Conservation (phyloP, 2,888 invertebrate genomes). For the Erebia palarica region DNA sequence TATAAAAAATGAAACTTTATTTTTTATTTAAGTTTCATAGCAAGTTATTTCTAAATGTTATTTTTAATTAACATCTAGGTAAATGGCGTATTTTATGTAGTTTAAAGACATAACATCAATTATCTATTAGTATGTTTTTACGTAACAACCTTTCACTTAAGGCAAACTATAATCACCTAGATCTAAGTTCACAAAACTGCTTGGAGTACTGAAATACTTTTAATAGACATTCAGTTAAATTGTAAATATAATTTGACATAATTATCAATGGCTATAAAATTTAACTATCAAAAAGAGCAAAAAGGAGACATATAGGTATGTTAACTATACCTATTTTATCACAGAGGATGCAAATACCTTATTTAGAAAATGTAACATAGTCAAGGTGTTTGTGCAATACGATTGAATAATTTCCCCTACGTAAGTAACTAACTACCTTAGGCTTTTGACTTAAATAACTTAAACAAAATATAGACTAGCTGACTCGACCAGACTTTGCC, state of each 20-base stretch:
- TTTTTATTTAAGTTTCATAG: background rate
- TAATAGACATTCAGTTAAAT: background rate
- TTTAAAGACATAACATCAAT: background rate
- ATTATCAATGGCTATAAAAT: no score
- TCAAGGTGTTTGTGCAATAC: constrained; percentile 5
- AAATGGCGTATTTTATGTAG: background rate
- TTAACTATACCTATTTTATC: background rate
- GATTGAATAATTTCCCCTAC: constrained; percentile 7
- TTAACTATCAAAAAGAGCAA: no score
- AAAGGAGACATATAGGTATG: no score
- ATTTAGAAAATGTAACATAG: background rate
- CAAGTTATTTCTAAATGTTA: background rate
- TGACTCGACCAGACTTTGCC: no score
- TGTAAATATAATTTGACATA: no score
- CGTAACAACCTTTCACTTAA: background rate
- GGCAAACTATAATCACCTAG: no score
- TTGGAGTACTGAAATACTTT: background rate
- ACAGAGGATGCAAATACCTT: background rate
- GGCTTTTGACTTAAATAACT: background rate
- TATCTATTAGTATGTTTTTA: background rate
- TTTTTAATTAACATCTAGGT: background rate
- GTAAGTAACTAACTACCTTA: background rate
- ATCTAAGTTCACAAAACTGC: no score
- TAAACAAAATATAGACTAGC: no score
- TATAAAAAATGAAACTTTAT: background rate